Percentiles rank a stretch among this genome's conserved stretches.
Conservation (phyloP, 2,113 vertebrate genomes). For the Coregonus clupeaformis region DNA sequence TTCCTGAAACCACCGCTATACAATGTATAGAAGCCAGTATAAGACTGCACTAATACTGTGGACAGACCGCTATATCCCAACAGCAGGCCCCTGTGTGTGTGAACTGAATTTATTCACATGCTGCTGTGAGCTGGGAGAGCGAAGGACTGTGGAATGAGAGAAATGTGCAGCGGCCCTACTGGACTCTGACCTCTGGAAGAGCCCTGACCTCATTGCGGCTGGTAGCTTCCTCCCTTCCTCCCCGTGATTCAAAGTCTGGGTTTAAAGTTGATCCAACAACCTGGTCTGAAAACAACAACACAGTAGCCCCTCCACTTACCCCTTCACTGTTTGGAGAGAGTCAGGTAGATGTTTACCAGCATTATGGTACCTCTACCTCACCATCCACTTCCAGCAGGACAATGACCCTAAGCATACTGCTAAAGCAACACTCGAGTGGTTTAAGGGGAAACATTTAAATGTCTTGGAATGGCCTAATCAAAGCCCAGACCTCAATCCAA, state of each 20-base stretch:
- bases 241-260: not conserved
- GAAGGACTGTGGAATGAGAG: slow-evolving; percentile 8
- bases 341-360: too few relatives aligned
- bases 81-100: not conserved
- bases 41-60: not conserved
- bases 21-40: not conserved
- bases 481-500: too few relatives aligned
- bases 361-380: too few relatives aligned
- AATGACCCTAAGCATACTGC: too few relatives aligned
- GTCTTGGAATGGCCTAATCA: too few relatives aligned
- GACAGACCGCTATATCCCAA: not conserved
- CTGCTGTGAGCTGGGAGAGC: not conserved
- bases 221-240: too few relatives aligned
- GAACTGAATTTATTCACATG: slow-evolving; percentile 3
- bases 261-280: not conserved
- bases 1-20: not conserved
- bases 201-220: slow-evolving; percentile 12
- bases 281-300: not conserved
- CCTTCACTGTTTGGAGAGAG: not conserved
- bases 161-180: slow-evolving; percentile 7
- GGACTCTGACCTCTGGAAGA: slow-evolving; percentile 30
- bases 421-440: too few relatives aligned
- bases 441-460: too few relatives aligned
- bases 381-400: too few relatives aligned
- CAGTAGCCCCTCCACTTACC: not conserved